phyloP scores from a whole-genome alignment of 2,113 vertebrate genomes.

The Arvicanthis niloticus region DNA sequence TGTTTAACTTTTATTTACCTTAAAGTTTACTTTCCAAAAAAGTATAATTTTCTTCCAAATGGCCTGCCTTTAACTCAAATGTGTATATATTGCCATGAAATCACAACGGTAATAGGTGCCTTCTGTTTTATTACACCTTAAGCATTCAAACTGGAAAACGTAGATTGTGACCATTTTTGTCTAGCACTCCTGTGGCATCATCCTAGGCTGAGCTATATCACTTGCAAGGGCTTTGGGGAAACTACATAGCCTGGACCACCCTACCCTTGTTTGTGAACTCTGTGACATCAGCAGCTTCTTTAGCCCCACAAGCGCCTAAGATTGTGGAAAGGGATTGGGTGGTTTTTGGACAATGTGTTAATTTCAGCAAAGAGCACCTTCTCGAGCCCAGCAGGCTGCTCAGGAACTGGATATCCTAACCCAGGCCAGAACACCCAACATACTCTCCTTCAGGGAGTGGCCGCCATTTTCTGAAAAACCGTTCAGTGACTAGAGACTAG shows the following conservation, averaged over 20 bases:
- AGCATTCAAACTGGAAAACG: not conserved
- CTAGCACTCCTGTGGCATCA: no score
- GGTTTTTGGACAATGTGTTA: not conserved
- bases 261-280: not conserved
- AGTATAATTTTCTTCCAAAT: not conserved
- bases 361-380: not conserved
- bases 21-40: not conserved
- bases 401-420: not conserved
- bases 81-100: not conserved
- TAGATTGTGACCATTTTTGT: not conserved
- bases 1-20: not conserved
- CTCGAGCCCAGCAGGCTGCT: not conserved
- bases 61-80: not conserved
- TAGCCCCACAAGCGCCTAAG: not conserved
- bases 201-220: not conserved
- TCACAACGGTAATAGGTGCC: not conserved
- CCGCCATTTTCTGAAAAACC: conserved; percentile 46
- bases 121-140: not conserved
- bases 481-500: not conserved
- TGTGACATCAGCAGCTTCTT: not conserved
- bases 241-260: not conserved
- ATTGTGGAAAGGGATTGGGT: not conserved
- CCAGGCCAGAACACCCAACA: not conserved
- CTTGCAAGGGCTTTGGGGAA: not conserved
- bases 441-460: not conserved